Evolutionary conservation across 2,113 vertebrate genomes (phyloP), one percentile per base, ranked within the genome.

Genomic region (Protomyctophum bolini): DNA sequence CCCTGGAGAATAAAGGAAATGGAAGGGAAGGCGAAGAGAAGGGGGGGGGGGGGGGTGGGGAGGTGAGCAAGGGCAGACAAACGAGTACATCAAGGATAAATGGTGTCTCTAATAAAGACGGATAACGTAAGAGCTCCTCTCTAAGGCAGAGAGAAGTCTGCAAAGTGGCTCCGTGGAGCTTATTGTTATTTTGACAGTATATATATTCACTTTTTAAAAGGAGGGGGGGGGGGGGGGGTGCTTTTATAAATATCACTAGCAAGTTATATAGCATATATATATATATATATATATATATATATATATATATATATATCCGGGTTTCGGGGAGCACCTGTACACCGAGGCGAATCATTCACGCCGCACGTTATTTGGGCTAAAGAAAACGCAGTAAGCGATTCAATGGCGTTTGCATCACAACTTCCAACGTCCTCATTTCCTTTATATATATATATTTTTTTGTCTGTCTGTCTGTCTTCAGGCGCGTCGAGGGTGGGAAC

Each of bases 51-150:
- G 21, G 21, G 21, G 21, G 21, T 1, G 21, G 21, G 21, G 21
- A 1, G 21, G 21, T n/a, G n/a, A n/a, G n/a, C n/a, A 72, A 63
- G 57, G 63, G 46, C 29, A 68, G 28, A 47, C 55, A n/a, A 59
- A 66, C 46, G 59, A 51, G 21, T 62, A 63, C 69, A 75, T 81
- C 61, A 75, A 85, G 2, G 77, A 86, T 73, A 84, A 86, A 89
- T 76, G 76, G 21, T 21, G 73, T 66, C 78, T 76, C 68, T 86
- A 81, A 88, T 88, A 83, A 86, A 81, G 76, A 83, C 46, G 55
- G 73, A 83, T 68, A 72, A 76, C 64, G 54, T 21, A 67, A 54
- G 59, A 8, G 58, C 58, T 79, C 66, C 66, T 69, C 76, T n/a
- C n/a, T n/a, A 73, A 76, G 65, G 63, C 56, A 49, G 62, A 49